A percentile compares a stretch with the other conserved stretches of the same genome.
Evolutionary conservation across 2,113 vertebrate species (phyloP).

Genomic region (Scytalopus superciliaris): DNA sequence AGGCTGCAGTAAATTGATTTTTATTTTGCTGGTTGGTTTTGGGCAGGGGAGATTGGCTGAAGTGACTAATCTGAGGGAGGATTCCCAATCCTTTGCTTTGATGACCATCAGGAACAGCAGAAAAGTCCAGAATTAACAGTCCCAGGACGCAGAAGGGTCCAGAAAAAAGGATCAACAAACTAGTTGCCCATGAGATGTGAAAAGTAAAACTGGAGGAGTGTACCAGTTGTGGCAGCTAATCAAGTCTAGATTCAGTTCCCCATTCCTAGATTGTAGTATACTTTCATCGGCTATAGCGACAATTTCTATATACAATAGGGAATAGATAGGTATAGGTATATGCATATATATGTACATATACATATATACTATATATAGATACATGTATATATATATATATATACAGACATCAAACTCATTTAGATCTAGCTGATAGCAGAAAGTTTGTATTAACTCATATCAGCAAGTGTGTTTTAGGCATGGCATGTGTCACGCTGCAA

Average conservation of each 20-base stretch:
- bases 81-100: neutral
- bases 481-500: neutral
- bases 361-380: neutral
- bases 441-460: neutral
- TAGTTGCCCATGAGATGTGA: neutral
- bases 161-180: neutral
- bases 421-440: conserved; percentile 24
- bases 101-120: neutral
- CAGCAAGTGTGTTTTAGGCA: conserved; percentile 48
- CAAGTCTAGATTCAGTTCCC: conserved; percentile 4
- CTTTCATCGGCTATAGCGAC: conserved; percentile 18
- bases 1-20: neutral
- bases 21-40: neutral
- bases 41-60: neutral
- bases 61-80: neutral
- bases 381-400: conserved; percentile 5
- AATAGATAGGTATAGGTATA: neutral
- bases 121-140: neutral
- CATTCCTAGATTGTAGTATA: conserved; percentile 37
- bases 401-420: conserved; percentile 21
- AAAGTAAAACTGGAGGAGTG: neutral
- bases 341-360: conserved; percentile 30
- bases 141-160: neutral
- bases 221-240: neutral
- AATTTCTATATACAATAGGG: conserved; percentile 66